A percentile compares a stretch with the other conserved stretches of the same genome.
These are phyloP conservation scores for Halictus rubicundus DNA, from an alignment of 1,140 invertebrate genomes.

Conservation along the genomic window DNA sequence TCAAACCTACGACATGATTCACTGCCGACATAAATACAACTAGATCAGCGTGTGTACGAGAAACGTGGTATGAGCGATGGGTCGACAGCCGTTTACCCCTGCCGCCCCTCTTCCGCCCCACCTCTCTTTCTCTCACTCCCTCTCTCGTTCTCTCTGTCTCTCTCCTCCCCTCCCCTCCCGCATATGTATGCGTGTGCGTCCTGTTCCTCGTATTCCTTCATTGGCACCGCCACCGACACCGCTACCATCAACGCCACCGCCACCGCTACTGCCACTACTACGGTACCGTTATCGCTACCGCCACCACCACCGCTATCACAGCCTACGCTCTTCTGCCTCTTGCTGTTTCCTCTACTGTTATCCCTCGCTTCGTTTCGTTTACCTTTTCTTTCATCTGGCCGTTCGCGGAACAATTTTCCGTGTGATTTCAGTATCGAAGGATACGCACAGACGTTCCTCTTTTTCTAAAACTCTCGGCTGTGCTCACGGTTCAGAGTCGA, in stretches of 20 bases:
- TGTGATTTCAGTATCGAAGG: too few relatives aligned
- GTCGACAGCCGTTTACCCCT: slow-evolving; percentile 68
- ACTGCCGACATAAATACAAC: slow-evolving; percentile 80
- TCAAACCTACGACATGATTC: slow-evolving; percentile 80
- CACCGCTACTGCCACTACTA: not conserved
- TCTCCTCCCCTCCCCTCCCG: too few relatives aligned
- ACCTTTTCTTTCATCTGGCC: too few relatives aligned
- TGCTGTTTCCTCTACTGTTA: slow-evolving; percentile 4
- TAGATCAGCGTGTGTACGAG: slow-evolving; percentile 78
- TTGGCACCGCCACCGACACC: slow-evolving; percentile 9
- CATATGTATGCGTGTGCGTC: too few relatives aligned
- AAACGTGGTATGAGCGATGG: slow-evolving; percentile 77
- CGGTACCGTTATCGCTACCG: not conserved
- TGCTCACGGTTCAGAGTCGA: too few relatives aligned
- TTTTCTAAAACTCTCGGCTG: too few relatives aligned
- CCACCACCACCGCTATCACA: not conserved
- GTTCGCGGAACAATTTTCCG: too few relatives aligned
- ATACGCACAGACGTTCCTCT: too few relatives aligned
- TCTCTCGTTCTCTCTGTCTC: too few relatives aligned
- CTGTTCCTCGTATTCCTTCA: slow-evolving; percentile 39
- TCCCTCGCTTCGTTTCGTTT: not conserved
- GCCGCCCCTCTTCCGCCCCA: not conserved
- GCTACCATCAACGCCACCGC: not conserved
- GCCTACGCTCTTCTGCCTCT: not conserved
- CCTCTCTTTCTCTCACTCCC: too few relatives aligned